Percentiles rank a stretch among this genome's conserved stretches.
These are phyloP conservation scores for Chinchilla lanigera DNA, from an alignment of 2,113 vertebrate species.

Conservation along the genomic window DNA sequence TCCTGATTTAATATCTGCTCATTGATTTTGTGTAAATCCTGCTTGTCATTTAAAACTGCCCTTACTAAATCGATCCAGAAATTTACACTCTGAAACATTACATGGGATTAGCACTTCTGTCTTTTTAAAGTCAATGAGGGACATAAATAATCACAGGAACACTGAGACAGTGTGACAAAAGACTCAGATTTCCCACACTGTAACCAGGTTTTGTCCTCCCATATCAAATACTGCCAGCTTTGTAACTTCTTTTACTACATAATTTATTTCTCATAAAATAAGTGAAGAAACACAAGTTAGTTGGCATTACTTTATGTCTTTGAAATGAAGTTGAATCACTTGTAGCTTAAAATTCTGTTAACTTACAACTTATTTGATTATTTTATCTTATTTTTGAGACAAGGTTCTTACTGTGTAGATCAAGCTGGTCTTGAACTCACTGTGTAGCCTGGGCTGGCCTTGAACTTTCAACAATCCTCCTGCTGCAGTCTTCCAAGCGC, in stretches of 20 bases:
- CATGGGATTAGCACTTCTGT: background rate
- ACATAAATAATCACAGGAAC: background rate
- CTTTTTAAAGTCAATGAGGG: background rate
- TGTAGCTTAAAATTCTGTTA: conserved; percentile 12
- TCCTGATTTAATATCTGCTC: background rate
- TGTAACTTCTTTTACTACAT: conserved; percentile 69
- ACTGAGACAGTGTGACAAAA: conserved; percentile 41
- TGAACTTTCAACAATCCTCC: background rate
- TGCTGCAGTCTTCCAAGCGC: background rate
- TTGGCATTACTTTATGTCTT: conserved; percentile 6
- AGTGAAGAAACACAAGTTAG: background rate
- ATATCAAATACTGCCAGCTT: conserved; percentile 65
- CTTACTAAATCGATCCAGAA: conserved; percentile 3
- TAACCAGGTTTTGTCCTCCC: conserved; percentile 69
- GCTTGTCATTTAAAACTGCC: background rate
- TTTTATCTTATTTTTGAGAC: background rate
- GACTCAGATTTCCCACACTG: conserved; percentile 66
- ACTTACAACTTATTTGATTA: conserved; percentile 4
- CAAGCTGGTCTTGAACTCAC: background rate
- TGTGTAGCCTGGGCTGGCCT: background rate
- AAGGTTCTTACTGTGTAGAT: background rate
- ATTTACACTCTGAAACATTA: background rate
- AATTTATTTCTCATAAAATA: conserved; percentile 69
- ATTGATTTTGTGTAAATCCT: conserved; percentile 3
- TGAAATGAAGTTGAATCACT: background rate